These are phyloP conservation scores for Chromoteleia sp. DNA, from an alignment of 2,888 invertebrate species.

Conservation along the genomic window DNA sequence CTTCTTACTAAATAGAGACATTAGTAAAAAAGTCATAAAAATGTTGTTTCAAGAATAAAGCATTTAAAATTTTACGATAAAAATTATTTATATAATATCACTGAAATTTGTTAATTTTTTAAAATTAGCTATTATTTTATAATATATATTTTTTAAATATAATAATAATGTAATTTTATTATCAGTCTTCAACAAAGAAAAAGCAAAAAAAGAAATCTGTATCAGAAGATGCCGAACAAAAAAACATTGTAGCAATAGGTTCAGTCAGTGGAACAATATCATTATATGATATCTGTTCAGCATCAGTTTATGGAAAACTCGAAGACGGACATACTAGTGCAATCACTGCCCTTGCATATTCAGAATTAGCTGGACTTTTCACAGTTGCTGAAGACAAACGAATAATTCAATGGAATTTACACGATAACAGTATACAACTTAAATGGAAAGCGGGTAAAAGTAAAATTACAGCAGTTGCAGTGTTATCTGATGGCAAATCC, in stretches of 20 bases:
- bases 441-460: conserved; percentile 89
- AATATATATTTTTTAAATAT: too few relatives aligned
- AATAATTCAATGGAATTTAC: conserved; percentile 85
- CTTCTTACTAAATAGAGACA: too few relatives aligned
- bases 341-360: conserved; percentile 86
- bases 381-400: conserved; percentile 87
- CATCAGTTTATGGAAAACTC: conserved; percentile 82
- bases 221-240: conserved; percentile 79
- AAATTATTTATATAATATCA: too few relatives aligned
- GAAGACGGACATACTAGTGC: conserved; percentile 85
- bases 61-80: too few relatives aligned
- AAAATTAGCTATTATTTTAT: too few relatives aligned
- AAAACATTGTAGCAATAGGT: conserved; percentile 89
- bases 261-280: conserved; percentile 90
- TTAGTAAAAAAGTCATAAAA: too few relatives aligned
- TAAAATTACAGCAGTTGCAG: conserved; percentile 85
- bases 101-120: too few relatives aligned
- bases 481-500: conserved; percentile 79
- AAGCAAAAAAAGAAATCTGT: conserved; percentile 85
- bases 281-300: conserved; percentile 87
- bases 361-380: conserved; percentile 85
- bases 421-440: conserved; percentile 82
- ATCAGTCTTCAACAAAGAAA: conserved; percentile 85
- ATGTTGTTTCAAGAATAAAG: too few relatives aligned
- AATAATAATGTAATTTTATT: conserved; percentile 49